Percentiles rank a stretch among this genome's conserved stretches.
These are phyloP conservation scores for Kryptolebias ocellatus DNA, from an alignment of 2,797 vertebrate genomes.

Conservation along the genomic window DNA sequence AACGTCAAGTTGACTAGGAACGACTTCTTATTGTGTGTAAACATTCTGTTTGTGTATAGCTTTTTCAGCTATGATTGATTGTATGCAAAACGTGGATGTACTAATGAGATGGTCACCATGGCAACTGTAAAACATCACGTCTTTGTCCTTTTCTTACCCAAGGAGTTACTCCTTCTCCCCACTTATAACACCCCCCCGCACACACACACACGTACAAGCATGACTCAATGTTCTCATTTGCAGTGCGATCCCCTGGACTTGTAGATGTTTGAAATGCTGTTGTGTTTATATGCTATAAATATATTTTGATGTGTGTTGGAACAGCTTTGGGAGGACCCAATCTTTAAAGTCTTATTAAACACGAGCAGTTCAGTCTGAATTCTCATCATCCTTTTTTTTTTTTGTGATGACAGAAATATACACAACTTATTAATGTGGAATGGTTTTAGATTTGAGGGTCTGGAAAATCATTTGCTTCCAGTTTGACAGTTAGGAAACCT, in stretches of 20 bases:
- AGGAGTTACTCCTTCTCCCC: slow-evolving; percentile 40
- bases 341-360: slow-evolving; percentile 76
- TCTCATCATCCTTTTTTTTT: slow-evolving; percentile 41
- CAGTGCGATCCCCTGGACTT: slow-evolving; percentile 49
- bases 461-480: slow-evolving; percentile 21
- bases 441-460: slow-evolving; percentile 2
- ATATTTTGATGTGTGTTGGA: slow-evolving; percentile 72
- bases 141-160: slow-evolving; percentile 13
- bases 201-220: slow-evolving; percentile 50
- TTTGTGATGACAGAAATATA: neutral
- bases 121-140: slow-evolving; percentile 24
- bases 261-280: slow-evolving; percentile 59
- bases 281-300: slow-evolving; percentile 72
- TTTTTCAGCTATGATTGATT: slow-evolving; percentile 51
- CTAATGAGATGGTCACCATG: slow-evolving; percentile 24
- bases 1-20: slow-evolving; percentile 40
- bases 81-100: slow-evolving; percentile 59
- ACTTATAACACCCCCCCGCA: slow-evolving; percentile 14
- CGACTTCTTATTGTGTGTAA: slow-evolving; percentile 43
- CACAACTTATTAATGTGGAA: too few relatives aligned
- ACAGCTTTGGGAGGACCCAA: slow-evolving; percentile 51
- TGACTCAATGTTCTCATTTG: slow-evolving; percentile 47
- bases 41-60: slow-evolving; percentile 34
- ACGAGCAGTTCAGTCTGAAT: slow-evolving; percentile 57
- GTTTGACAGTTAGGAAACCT: slow-evolving; percentile 27